These are phyloP conservation scores for Terebella lapidaria DNA, from an alignment of 2,888 invertebrate species.

Conservation along the genomic window DNA sequence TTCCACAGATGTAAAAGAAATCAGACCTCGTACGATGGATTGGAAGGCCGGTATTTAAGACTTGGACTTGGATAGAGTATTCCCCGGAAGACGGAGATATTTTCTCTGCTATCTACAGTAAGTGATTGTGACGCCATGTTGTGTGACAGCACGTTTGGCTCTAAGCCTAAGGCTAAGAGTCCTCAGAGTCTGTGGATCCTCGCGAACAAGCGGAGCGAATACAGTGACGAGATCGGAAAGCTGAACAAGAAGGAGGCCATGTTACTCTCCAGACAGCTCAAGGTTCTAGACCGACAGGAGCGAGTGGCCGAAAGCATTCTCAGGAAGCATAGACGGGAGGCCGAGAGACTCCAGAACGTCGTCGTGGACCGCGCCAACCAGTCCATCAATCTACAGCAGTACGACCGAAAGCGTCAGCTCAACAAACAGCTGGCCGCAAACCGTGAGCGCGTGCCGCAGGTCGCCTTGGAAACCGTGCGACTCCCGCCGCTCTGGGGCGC, in stretches of 20 bases:
- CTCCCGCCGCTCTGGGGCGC: no score
- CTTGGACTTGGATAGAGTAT: no score
- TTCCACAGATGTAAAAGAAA: no score
- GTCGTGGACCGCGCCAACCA: background rate
- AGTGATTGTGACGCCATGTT: no score
- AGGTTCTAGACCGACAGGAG: conserved; percentile 10
- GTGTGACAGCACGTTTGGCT: no score
- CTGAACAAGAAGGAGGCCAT: conserved; percentile 18
- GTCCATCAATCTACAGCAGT: background rate
- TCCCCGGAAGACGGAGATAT: no score
- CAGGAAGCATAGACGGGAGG: conserved; percentile 1
- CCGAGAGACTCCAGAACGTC: conserved; percentile 4
- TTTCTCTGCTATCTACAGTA: no score
- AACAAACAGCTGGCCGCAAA: background rate
- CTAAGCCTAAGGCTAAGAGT: no score
- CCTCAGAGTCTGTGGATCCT: background rate
- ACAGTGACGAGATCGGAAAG: conserved; percentile 15
- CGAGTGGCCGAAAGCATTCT: conserved; percentile 5
- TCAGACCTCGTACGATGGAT: no score
- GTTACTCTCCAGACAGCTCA: conserved; percentile 2
- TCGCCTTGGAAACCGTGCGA: no score
- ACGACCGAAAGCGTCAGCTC: background rate
- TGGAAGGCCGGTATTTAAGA: no score
- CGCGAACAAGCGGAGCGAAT: conserved; percentile 4
- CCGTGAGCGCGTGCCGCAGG: no score